A percentile compares a stretch with the other conserved stretches of the same genome.
Conservation (phyloP, 2,797 vertebrate species). For the Erpetoichthys calabaricus region DNA sequence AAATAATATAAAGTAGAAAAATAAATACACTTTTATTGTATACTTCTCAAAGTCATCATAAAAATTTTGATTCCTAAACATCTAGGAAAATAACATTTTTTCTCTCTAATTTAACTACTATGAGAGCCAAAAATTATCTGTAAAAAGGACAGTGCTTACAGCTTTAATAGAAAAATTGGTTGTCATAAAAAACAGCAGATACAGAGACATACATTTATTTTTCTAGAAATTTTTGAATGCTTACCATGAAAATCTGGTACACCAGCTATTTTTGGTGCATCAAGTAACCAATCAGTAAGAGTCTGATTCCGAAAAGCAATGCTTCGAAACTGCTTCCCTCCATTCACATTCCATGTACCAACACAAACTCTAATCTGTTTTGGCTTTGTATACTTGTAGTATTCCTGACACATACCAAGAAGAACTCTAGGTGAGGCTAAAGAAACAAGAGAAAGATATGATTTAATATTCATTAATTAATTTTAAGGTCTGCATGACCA, state of each 20-base stretch:
- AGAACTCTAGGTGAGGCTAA: slow-evolving; percentile 86
- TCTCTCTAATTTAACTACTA: too few species aligned
- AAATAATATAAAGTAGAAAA: too few species aligned
- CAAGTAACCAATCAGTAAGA: slow-evolving; percentile 91
- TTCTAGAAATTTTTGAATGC: slow-evolving; percentile 8
- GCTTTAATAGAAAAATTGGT: too few species aligned
- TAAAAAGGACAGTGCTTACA: too few species aligned
- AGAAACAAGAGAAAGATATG: neutral
- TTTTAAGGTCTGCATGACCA: too few species aligned
- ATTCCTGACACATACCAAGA: slow-evolving; percentile 89
- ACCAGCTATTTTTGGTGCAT: slow-evolving; percentile 78
- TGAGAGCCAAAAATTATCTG: too few species aligned
- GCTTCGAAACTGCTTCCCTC: slow-evolving; percentile 92
- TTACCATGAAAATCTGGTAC: slow-evolving; percentile 83
- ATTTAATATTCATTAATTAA: neutral
- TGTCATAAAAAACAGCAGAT: neutral
- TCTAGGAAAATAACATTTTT: too few species aligned
- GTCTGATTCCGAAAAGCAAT: slow-evolving; percentile 96
- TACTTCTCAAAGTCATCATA: too few species aligned
- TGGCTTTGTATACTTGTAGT: slow-evolving; percentile 81
- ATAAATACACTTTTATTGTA: too few species aligned
- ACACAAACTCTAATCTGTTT: slow-evolving; percentile 77
- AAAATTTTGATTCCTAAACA: too few species aligned
- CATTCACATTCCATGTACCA: slow-evolving; percentile 95
- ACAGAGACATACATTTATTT: neutral